Evolutionary conservation across 1,140 invertebrate species (phyloP).

Genomic region (Phthorimaea operculella): DNA sequence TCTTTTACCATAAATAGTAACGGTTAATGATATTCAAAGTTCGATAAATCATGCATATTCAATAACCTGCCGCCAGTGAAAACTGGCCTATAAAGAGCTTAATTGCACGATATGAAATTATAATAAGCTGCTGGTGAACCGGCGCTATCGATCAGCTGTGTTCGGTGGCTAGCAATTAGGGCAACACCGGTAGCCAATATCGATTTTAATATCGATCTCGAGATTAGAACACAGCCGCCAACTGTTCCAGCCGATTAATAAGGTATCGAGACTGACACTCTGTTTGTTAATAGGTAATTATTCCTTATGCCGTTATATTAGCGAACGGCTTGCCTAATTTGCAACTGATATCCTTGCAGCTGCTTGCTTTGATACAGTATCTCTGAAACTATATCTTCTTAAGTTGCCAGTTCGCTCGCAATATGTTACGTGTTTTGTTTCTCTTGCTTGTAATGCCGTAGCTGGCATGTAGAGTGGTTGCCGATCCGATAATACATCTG

Average conservation of each 20-base stretch:
- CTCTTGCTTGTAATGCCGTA: background rate
- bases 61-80: background rate
- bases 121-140: no score
- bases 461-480: background rate
- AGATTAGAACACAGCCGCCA: background rate
- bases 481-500: background rate
- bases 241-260: background rate
- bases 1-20: no score
- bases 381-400: no score
- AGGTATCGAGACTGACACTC: background rate
- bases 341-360: no score
- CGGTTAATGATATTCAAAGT: no score
- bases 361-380: no score
- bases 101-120: background rate
- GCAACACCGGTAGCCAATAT: slow-evolving; percentile 3
- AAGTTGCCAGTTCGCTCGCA: no score
- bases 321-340: no score
- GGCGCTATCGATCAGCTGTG: background rate
- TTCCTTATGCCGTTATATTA: no score
- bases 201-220: background rate
- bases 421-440: no score
- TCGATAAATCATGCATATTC: background rate
- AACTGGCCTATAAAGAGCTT: background rate
- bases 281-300: no score
- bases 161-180: background rate